A percentile compares a stretch with the other conserved stretches of the same genome.
These are phyloP conservation scores for Pangasius mekongensis DNA, from an alignment of 2,797 vertebrate species.

Conservation along the genomic window DNA sequence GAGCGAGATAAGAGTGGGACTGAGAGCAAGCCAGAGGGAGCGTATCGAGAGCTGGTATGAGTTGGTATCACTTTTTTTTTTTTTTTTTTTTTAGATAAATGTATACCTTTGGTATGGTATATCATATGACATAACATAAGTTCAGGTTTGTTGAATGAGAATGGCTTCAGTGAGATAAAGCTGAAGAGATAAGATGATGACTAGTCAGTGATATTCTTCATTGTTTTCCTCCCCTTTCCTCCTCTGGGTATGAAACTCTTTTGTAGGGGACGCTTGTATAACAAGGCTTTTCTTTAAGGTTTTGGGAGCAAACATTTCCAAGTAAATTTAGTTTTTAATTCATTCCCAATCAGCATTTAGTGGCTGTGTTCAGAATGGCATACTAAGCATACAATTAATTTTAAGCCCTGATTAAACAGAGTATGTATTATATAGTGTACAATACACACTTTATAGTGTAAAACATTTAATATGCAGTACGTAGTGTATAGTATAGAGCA, in stretches of 20 bases:
- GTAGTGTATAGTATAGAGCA: neutral
- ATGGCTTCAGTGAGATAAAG: neutral
- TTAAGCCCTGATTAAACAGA: neutral
- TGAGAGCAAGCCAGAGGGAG: slow-evolving; percentile 82
- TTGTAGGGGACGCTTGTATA: neutral
- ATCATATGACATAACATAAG: neutral
- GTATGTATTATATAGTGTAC: neutral
- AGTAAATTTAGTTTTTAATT: neutral
- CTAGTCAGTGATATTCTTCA: neutral
- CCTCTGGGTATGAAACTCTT: too few relatives aligned
- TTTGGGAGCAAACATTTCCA: neutral
- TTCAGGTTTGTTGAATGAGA: neutral
- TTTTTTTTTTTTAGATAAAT: too few relatives aligned
- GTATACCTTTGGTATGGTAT: neutral
- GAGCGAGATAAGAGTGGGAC: slow-evolving; percentile 79
- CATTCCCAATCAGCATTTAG: neutral
- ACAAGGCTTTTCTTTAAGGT: neutral
- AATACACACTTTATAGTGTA: neutral
- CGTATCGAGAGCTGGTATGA: slow-evolving; percentile 92
- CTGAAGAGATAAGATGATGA: neutral
- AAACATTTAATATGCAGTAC: neutral
- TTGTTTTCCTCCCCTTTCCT: neutral
- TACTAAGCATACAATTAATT: neutral
- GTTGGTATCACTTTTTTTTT: too few relatives aligned
- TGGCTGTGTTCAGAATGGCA: neutral